Base-by-base conservation (phyloP, 1,140 invertebrate genomes). In the Papilio polyxenes region DNA sequence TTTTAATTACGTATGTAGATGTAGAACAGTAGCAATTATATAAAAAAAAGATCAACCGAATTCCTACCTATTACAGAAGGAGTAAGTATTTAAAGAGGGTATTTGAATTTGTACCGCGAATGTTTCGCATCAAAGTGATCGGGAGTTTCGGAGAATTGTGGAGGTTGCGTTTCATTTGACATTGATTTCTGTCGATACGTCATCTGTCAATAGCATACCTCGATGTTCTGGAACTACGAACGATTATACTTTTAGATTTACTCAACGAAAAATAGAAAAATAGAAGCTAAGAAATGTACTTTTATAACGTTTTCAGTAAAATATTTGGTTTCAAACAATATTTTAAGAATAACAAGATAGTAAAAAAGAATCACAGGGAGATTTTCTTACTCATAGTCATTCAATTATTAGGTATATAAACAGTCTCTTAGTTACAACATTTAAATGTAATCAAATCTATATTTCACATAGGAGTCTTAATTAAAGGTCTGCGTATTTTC, bases 141-240 rank as follows among this genome's bases (percentile, higher is more conserved):
- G 56, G 56, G 56, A 5, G 56, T 17, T 3, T 51, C 10, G 9
- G n/a, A 2, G n/a, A 20, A 13, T 31, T 2, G 56, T 6, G 17
- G 56, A n/a, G 56, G 56, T n/a, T 59, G 11, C 17, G 56, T 59
- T 59, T n/a, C 56, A 59, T 17, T 59, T 59, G 56, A 59, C 56
- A 59, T 59, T 59, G 56, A 59, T 17, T 20, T 59, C 56, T 59
- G 56, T 59, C 56, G 56, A 59, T 59, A 59, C 56, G 56, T 59
- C 56, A 59, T 59, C 56, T 59, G 56, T 59, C 56, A 17, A 59
- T n/a, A 59, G 17, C 56, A 59, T n/a, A 59, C 56, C 17, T 59
- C 56, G 56, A 20, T 59, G 56, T 59, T 31, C 62, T 31, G 62
- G 11, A 65, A 65, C 62, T 65, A 65, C 3, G 62, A 31, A 65